A percentile compares a stretch with the other conserved stretches of the same genome.
Conservation (phyloP, 2,113 vertebrate species). For the Chrysemys picta region DNA sequence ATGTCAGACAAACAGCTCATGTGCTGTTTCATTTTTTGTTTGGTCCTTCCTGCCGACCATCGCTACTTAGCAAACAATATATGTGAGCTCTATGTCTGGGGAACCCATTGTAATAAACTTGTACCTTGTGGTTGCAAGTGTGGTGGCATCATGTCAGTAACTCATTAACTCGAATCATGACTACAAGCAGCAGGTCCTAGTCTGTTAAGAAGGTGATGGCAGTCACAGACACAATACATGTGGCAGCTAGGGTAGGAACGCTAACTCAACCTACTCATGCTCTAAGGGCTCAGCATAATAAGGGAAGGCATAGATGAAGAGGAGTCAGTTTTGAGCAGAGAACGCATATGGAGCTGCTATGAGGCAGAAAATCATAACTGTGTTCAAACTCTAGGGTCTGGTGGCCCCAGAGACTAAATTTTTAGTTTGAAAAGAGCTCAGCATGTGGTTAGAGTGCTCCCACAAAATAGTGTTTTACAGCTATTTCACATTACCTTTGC, state of each 20-base stretch:
- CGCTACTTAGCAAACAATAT: background rate
- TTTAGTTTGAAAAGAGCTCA: background rate
- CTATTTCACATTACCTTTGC: background rate
- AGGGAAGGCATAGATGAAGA: background rate
- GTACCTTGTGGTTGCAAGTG: background rate
- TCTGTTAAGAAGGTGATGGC: too few relatives aligned
- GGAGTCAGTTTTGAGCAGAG: background rate
- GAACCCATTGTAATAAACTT: background rate
- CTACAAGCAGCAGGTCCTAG: too few relatives aligned
- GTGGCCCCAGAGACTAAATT: background rate
- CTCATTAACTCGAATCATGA: too few relatives aligned
- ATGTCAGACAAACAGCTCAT: background rate
- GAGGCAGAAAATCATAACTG: background rate
- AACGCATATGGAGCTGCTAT: background rate
- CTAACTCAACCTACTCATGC: too few relatives aligned
- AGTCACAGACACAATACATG: too few relatives aligned
- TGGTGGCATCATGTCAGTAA: too few relatives aligned
- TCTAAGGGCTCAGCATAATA: background rate
- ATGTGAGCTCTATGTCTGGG: too few relatives aligned
- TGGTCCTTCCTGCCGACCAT: background rate
- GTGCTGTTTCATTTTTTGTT: background rate
- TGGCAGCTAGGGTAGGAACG: too few relatives aligned
- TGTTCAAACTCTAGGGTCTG: background rate
- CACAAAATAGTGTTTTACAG: background rate
- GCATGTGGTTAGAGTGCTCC: background rate